Evolutionary conservation across 1,140 invertebrate species (phyloP).

Genomic region (Macrotrachela quadricornifera): DNA sequence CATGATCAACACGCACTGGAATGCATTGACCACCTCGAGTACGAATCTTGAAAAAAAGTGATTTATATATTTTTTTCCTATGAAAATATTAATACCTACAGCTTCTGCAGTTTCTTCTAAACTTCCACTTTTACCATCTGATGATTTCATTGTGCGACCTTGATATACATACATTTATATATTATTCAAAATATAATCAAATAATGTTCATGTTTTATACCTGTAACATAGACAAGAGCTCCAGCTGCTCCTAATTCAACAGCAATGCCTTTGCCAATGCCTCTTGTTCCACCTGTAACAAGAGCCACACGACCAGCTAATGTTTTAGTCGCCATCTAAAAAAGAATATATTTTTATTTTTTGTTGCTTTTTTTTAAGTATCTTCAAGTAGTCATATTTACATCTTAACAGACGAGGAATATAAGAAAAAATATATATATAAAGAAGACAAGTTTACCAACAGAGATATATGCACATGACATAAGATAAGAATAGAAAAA

Average conservation of each 20-base stretch:
- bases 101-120: conserved; percentile 16
- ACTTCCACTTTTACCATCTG: conserved; percentile 11
- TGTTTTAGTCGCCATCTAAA: conserved; percentile 5
- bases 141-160: conserved; percentile 14
- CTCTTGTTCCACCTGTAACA: conserved; percentile 27
- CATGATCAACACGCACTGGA: conserved; percentile 29
- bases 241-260: conserved; percentile 27
- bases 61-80: neutral
- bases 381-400: neutral
- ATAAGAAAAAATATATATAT: no score
- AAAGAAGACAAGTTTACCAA: no score
- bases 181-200: neutral
- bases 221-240: conserved; percentile 31
- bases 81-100: conserved; percentile 8
- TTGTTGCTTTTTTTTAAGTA: neutral
- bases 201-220: conserved; percentile 10
- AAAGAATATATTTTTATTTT: neutral
- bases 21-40: conserved; percentile 23
- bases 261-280: conserved; percentile 31
- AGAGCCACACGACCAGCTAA: conserved; percentile 22
- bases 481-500: neutral
- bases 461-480: no score
- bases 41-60: conserved; percentile 1
- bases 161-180: neutral
- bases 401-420: no score